phyloP scores from a whole-genome alignment of 2,113 vertebrate species.

The Planiliza haematocheilus region DNA sequence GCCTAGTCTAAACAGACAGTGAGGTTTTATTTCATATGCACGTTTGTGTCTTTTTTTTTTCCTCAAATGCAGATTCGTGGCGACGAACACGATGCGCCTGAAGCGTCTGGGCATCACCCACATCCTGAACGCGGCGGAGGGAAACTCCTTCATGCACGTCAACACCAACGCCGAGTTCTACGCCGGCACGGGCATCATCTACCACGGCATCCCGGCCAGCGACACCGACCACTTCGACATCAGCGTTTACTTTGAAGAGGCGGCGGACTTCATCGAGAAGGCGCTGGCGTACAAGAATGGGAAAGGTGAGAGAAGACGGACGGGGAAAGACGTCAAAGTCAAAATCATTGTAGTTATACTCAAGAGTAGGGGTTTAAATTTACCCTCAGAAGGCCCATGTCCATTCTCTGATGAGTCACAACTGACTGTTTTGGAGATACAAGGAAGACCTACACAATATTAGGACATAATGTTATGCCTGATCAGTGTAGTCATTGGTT shows the following conservation, averaged over 20 bases:
- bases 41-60: background rate
- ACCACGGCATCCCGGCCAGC: slow-evolving; percentile 92
- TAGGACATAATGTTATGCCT: too few species aligned
- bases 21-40: too few species aligned
- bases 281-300: slow-evolving; percentile 90
- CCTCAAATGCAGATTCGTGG: slow-evolving; percentile 85
- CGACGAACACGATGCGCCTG: slow-evolving; percentile 87
- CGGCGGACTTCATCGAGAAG: slow-evolving; percentile 92
- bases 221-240: slow-evolving; percentile 95
- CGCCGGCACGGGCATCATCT: slow-evolving; percentile 87
- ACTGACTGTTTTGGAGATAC: too few species aligned
- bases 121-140: slow-evolving; percentile 94
- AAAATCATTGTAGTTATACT: too few species aligned
- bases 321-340: too few species aligned
- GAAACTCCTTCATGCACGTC: slow-evolving; percentile 96
- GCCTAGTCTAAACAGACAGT: too few species aligned
- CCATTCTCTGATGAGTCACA: too few species aligned
- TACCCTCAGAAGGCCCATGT: too few species aligned
- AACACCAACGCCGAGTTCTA: slow-evolving; percentile 93
- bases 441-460: too few species aligned
- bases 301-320: slow-evolving; percentile 76
- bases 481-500: too few species aligned
- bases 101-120: slow-evolving; percentile 92
- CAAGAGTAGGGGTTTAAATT: too few species aligned
- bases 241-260: slow-evolving; percentile 93